A percentile compares a stretch with the other conserved stretches of the same genome.
Conservation (phyloP, 2,113 vertebrate species). For the Coptodon bakossiorum region DNA sequence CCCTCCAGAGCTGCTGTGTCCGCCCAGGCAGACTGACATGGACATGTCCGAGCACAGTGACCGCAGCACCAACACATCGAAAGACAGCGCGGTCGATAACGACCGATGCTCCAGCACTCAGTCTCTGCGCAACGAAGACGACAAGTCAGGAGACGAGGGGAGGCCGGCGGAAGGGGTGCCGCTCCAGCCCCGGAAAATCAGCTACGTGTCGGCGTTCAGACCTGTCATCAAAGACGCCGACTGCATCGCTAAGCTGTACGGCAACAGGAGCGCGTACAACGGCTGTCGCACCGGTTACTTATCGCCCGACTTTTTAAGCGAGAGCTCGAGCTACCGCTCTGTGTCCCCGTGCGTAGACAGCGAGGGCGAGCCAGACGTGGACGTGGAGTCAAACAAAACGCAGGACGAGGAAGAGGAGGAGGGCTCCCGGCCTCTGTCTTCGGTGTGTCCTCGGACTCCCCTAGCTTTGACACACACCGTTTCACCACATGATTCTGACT, state of each 20-base stretch:
- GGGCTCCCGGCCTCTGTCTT: conserved; percentile 55
- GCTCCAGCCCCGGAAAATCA: conserved; percentile 78
- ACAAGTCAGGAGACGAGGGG: conserved; percentile 80
- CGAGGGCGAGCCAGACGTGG: conserved; percentile 88
- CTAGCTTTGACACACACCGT: conserved; percentile 43
- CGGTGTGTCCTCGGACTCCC: conserved; percentile 61
- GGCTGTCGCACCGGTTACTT: conserved; percentile 77
- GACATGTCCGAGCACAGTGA: conserved; percentile 74
- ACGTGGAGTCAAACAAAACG: conserved; percentile 87
- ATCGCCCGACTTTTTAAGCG: conserved; percentile 89
- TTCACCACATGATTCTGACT: conserved; percentile 51
- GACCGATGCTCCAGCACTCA: conserved; percentile 82
- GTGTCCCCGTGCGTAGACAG: conserved; percentile 88
- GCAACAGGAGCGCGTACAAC: conserved; percentile 76
- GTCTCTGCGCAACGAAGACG: conserved; percentile 76
- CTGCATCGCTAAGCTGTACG: conserved; percentile 92
- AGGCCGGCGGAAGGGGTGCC: conserved; percentile 72
- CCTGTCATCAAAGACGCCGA: conserved; percentile 91
- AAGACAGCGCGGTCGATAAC: conserved; percentile 70
- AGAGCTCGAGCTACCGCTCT: conserved; percentile 91
- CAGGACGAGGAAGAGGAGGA: conserved; percentile 81
- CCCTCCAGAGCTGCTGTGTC: conserved; percentile 74
- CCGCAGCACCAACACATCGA: conserved; percentile 77
- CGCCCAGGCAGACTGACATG: conserved; percentile 65
- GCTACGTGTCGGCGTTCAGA: conserved; percentile 92